Evolutionary conservation across 2,888 invertebrate species (phyloP), one percentile per base, ranked within the genome.

Genomic region (Eustalomyia histrio): DNA sequence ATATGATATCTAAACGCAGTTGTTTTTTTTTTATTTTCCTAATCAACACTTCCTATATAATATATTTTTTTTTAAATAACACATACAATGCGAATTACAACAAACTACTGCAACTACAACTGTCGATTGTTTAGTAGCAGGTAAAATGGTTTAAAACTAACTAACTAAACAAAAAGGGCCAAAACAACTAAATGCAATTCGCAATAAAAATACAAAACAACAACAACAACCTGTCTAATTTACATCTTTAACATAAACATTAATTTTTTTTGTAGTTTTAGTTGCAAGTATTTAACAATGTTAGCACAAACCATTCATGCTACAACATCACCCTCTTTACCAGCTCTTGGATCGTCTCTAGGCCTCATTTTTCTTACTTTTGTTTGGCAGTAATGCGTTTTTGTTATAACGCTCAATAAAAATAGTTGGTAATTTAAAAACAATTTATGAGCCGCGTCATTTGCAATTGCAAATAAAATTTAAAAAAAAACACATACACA

Each of bases 361-460:
- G 58, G 4, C 14, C 14, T 52, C 29, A 39, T 61, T 14, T 35
- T 52, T 35, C 58, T 33, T 17, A 24, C 43, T 47, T 21, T 18
- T 63, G 61, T 21, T n/a, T 6, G 29, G 3, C 21, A 61, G 72
- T 55, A 79, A 73, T 73, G 78, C 69, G 71, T 76, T 73, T 80
- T 73, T 67, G 57, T 68, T 81, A 81, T 71, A 74, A 78, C 60
- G 78, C 74, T 81, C 78, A 81, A 81, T 81, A 78, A 81, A 81
- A 81, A 78, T 81, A 78, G 78, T 71, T 81, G 81, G 78, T 71
- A 81, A 81, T 81, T 81, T 81, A 81, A 81, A 81, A 65, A 78
- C 78, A 78, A 81, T 81, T 81, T 81, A 81, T 78, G 78, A 81
- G 74, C 78, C 81, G 74, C 81, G 74, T 78, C 63, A 71, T 71